These are phyloP conservation scores for Megalops atlanticus DNA, from an alignment of 2,113 vertebrate genomes.

Conservation along the genomic window DNA sequence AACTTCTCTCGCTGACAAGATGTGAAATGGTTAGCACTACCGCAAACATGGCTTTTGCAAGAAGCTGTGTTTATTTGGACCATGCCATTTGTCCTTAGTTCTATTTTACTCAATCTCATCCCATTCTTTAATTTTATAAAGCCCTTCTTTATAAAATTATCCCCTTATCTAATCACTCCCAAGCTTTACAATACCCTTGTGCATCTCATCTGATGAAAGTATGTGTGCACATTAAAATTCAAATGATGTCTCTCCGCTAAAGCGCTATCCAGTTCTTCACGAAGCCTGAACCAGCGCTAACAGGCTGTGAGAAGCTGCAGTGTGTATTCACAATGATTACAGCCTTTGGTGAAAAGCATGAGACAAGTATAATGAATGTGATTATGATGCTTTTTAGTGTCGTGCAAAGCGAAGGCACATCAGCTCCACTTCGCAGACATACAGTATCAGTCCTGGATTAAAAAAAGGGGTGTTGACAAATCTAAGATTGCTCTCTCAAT, in stretches of 20 bases:
- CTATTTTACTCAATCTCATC: no score
- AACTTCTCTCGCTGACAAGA: background rate
- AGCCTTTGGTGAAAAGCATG: slow-evolving; percentile 6
- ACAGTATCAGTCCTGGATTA: background rate
- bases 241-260: background rate
- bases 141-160: no score
- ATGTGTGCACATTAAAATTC: background rate
- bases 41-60: no score
- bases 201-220: background rate
- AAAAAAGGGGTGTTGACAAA: background rate
- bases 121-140: background rate
- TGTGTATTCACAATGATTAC: background rate
- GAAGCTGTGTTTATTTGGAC: background rate
- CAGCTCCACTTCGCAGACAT: background rate
- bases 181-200: background rate
- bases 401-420: background rate
- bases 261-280: background rate
- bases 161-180: background rate
- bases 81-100: background rate
- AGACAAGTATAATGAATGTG: slow-evolving; percentile 16
- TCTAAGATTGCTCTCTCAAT: background rate
- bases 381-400: slow-evolving; percentile 18
- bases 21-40: background rate
- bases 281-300: slow-evolving; percentile 9
- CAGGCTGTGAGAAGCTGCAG: slow-evolving; percentile 2